Conservation (phyloP, 2,113 vertebrate genomes). For the Melanocharis versteri region DNA sequence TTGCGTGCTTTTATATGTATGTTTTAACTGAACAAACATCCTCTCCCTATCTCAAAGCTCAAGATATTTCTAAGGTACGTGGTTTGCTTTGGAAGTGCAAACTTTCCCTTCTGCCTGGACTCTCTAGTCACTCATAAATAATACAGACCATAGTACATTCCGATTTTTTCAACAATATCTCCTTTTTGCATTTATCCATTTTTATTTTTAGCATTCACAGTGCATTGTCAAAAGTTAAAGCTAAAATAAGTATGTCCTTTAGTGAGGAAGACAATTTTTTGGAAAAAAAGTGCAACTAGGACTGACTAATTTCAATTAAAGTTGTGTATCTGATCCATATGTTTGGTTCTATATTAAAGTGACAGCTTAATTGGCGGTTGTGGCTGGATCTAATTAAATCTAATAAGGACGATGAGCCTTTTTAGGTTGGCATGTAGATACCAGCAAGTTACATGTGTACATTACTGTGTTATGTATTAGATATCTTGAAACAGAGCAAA, state of each 20-base stretch:
- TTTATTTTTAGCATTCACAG: neutral
- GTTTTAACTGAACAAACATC: neutral
- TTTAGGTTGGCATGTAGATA: slow-evolving; percentile 24
- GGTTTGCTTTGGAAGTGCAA: neutral
- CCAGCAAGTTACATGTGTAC: neutral
- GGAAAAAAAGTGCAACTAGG: neutral
- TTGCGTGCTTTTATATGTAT: neutral
- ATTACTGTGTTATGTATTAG: neutral
- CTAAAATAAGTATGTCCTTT: neutral
- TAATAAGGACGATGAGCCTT: slow-evolving; percentile 33
- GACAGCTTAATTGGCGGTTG: slow-evolving; percentile 33
- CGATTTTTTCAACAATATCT: neutral
- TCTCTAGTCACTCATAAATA: neutral
- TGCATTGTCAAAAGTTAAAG: neutral
- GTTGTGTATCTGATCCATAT: slow-evolving; percentile 14
- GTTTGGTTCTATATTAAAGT: slow-evolving; percentile 36
- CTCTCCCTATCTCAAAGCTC: neutral
- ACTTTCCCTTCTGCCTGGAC: neutral
- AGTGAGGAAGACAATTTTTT: neutral
- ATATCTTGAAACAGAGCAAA: neutral
- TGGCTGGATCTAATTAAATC: slow-evolving; percentile 61
- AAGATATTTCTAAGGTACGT: neutral
- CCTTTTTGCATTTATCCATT: neutral
- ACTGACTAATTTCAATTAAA: slow-evolving; percentile 42
- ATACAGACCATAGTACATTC: neutral